Evolutionary conservation across 2,888 invertebrate species (phyloP), one percentile per base, ranked within the genome.

Genomic region (Linyphia triangularis): DNA sequence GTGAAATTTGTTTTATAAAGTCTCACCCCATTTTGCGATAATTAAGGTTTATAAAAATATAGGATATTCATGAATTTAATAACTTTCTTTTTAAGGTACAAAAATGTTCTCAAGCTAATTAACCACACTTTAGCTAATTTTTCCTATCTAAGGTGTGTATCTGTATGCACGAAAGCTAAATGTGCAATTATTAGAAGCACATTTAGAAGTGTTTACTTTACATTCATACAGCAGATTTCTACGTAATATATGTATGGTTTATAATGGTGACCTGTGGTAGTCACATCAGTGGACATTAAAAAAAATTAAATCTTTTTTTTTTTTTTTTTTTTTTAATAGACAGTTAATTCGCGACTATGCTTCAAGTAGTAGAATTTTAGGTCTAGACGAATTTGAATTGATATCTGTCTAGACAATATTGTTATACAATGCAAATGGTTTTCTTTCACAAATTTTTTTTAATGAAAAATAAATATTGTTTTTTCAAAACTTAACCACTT

Each of bases 211-310:
- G 16, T 69, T 85, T 30, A 78, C 69, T 78, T 78, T 59, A 63
- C 51, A 72, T 78, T 70, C 51, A 30, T 43, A 28, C 22, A 67
- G 63, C 72, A 78, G 85, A 85, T 79, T 28, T 70, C 51, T 79
- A 72, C 78, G 77, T 85, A 37, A 72, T 6, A 72, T 72, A 22
- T 24, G 70, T 70, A 85, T 79, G 70, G 43, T 63, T 70, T 85
- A 70, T 85, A 59, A 77, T 77, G 78, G 77, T 28, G 24, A 79
- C 78, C 57, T 78, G 72, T 85, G 78, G 78, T 85, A 69, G 61
- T 28, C 77, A 77, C 61, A 70, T 69, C 59, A 69, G 26, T 26
- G 67, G 40, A 61, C 30, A 7, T 26, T 6, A 26, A n/a, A n/a
- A n/a, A n/a, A 24, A 73, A 10, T 67, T 22, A 13, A 4, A 1